phyloP scores from a whole-genome alignment of 2,113 vertebrate genomes.

The Phalacrocorax carbo region DNA sequence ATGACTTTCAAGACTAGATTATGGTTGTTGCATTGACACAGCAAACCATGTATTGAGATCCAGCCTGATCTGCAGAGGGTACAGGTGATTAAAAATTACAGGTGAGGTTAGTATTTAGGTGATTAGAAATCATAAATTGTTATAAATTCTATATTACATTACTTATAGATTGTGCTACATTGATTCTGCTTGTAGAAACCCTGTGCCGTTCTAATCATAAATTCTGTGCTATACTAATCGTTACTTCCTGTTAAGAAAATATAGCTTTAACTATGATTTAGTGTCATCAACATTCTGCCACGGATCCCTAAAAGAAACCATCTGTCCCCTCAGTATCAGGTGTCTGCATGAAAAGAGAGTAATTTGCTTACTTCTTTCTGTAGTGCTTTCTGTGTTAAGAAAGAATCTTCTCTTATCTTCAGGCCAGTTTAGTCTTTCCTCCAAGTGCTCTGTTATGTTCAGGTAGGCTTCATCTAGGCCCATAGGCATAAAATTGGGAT shows the following conservation, averaged over 20 bases:
- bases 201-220: background rate
- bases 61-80: background rate
- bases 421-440: constrained; percentile 84
- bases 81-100: background rate
- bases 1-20: background rate
- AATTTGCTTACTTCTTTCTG: constrained; percentile 63
- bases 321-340: background rate
- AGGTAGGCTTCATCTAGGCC: constrained; percentile 97
- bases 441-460: constrained; percentile 91
- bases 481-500: constrained; percentile 88
- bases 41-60: background rate
- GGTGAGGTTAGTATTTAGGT: background rate
- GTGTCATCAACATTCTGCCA: background rate
- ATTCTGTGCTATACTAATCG: background rate
- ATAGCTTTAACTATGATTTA: background rate
- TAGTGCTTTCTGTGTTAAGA: constrained; percentile 13
- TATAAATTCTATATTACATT: background rate
- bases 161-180: background rate
- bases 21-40: background rate
- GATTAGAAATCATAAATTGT: background rate
- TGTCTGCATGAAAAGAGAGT: background rate
- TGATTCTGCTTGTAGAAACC: background rate
- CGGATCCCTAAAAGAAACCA: background rate
- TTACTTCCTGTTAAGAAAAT: background rate
- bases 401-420: constrained; percentile 81